Conservation (phyloP, 2,888 invertebrate genomes). For the Dilophus febrilis region DNA sequence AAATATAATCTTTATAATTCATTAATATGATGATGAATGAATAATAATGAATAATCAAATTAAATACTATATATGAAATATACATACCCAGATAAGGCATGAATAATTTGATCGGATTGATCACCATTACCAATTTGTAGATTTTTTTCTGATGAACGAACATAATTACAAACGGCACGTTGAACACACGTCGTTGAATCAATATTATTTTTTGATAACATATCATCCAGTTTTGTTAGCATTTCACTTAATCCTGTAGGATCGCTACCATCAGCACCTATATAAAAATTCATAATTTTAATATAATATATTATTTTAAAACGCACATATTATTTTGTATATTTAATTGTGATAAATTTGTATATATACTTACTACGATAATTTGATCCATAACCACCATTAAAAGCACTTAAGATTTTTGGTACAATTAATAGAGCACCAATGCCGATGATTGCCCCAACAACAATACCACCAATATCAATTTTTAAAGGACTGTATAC, state of each 20-base stretch:
- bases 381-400: slow-evolving; percentile 39
- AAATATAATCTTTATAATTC: too few relatives aligned
- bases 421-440: slow-evolving; percentile 66
- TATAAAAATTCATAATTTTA: slow-evolving; percentile 5
- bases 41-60: too few relatives aligned
- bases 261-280: slow-evolving; percentile 42
- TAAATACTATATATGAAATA: too few relatives aligned
- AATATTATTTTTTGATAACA: slow-evolving; percentile 48
- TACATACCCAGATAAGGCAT: slow-evolving; percentile 43
- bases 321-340: too few relatives aligned
- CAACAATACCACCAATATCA: slow-evolving; percentile 62
- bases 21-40: too few relatives aligned
- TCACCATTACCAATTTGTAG: slow-evolving; percentile 42
- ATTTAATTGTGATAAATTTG: too few relatives aligned
- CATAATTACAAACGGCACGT: slow-evolving; percentile 51
- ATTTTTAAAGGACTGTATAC: slow-evolving; percentile 59
- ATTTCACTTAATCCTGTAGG: slow-evolving; percentile 43
- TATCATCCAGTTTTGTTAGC: slow-evolving; percentile 45
- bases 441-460: slow-evolving; percentile 65
- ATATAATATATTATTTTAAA: too few relatives aligned
- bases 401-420: slow-evolving; percentile 55
- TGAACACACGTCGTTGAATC: slow-evolving; percentile 56
- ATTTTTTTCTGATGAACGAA: slow-evolving; percentile 50
- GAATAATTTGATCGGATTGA: slow-evolving; percentile 43
- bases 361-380: slow-evolving; percentile 45